Evolutionary conservation across 1,140 invertebrate species (phyloP).

Genomic region (Heliothis virescens): DNA sequence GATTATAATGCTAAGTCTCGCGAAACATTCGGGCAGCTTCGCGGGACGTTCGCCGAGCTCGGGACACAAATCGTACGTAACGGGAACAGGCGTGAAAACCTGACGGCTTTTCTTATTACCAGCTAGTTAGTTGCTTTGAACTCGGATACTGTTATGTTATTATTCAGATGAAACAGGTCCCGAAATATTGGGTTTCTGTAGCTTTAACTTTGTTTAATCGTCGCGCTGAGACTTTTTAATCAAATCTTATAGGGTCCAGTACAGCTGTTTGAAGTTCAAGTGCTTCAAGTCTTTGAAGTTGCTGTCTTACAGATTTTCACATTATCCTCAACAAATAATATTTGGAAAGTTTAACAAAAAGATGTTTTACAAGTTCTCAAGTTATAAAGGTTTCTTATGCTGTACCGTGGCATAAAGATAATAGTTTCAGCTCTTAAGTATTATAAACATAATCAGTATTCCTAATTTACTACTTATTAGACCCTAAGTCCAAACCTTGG

Average conservation of each 20-base stretch:
- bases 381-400: neutral
- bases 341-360: constrained; percentile 16
- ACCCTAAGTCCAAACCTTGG: no score
- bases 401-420: neutral
- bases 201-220: constrained; percentile 30
- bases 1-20: constrained; percentile 31
- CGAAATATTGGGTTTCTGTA: constrained; percentile 19
- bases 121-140: constrained; percentile 20
- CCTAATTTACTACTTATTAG: no score
- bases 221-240: constrained; percentile 30
- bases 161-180: constrained; percentile 23
- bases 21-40: neutral
- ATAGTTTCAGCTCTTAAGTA: constrained; percentile 9
- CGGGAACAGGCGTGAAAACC: constrained; percentile 9
- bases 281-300: constrained; percentile 34
- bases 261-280: constrained; percentile 12
- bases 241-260: constrained; percentile 36
- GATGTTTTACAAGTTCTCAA: constrained; percentile 14
- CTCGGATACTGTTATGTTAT: constrained; percentile 38
- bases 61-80: constrained; percentile 23
- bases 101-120: neutral
- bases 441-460: no score
- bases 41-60: neutral
- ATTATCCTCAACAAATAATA: constrained; percentile 31
- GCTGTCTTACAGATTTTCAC: constrained; percentile 31